Percentiles rank a stretch among this genome's conserved stretches.
Conservation (phyloP, 2,888 invertebrate species). For the Corythucha ciliata region DNA sequence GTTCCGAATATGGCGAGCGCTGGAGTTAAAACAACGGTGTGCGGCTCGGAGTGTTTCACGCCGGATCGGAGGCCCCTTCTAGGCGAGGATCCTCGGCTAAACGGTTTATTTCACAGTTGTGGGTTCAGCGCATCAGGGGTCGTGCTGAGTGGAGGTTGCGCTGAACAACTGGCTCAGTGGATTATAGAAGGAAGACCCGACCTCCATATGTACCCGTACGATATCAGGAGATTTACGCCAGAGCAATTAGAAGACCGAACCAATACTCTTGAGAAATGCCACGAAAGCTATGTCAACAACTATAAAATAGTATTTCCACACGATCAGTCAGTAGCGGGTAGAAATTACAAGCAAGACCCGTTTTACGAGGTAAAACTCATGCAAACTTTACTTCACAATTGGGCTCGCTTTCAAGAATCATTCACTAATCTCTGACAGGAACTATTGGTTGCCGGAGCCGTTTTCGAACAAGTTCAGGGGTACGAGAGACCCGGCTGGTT, state of each 20-base stretch:
- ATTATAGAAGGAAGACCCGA: constrained; percentile 71
- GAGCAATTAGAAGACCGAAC: constrained; percentile 57
- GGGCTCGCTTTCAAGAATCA: not conserved
- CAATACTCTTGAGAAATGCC: constrained; percentile 74
- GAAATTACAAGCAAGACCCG: constrained; percentile 58
- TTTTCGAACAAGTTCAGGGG: constrained; percentile 79
- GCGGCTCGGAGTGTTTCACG: constrained; percentile 86
- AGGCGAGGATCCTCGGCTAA: constrained; percentile 44
- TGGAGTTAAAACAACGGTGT: constrained; percentile 77
- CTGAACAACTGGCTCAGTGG: constrained; percentile 78
- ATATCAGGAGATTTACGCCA: constrained; percentile 67
- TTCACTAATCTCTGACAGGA: constrained; percentile 19
- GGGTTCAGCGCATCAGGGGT: constrained; percentile 88
- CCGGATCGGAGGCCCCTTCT: constrained; percentile 72
- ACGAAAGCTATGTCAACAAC: constrained; percentile 83
- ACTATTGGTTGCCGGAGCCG: constrained; percentile 53
- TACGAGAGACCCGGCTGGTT: constrained; percentile 88
- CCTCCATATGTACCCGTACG: constrained; percentile 76
- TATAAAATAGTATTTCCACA: constrained; percentile 73
- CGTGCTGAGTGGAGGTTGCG: constrained; percentile 84
- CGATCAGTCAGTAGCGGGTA: constrained; percentile 72
- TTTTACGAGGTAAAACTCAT: constrained; percentile 51
- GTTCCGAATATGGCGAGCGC: constrained; percentile 63
- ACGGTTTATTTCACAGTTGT: constrained; percentile 73
- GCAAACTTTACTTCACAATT: not conserved